Evolutionary conservation across 2,797 vertebrate species (phyloP).

Genomic region (Manis javanica): DNA sequence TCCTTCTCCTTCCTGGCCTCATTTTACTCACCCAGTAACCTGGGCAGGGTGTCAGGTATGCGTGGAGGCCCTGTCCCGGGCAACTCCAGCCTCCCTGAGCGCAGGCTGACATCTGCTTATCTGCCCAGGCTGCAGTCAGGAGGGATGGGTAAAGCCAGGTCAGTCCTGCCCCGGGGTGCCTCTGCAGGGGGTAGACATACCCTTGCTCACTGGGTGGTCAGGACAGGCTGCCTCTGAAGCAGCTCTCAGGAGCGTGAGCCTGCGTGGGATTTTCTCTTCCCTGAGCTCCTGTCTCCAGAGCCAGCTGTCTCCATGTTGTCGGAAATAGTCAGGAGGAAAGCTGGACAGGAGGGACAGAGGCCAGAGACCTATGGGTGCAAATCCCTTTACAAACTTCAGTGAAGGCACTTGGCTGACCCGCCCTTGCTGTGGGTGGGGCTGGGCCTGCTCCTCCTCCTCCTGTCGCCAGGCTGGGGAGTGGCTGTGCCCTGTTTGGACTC

Average conservation of each 20-base stretch:
- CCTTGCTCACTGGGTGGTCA: neutral
- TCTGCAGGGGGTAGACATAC: neutral
- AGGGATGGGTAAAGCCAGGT: neutral
- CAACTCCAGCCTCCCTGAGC: neutral
- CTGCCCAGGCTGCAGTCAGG: neutral
- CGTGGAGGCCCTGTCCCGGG: neutral
- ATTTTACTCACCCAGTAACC: neutral
- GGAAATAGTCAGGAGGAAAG: neutral
- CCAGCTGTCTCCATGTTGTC: too few species aligned
- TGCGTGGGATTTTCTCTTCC: neutral
- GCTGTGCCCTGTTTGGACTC: neutral
- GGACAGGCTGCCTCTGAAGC: neutral
- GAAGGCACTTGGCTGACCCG: neutral
- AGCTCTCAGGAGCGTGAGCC: neutral
- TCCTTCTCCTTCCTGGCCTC: neutral
- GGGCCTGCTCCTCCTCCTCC: neutral
- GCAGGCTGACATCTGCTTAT: too few species aligned
- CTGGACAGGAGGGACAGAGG: too few species aligned
- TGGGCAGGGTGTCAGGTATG: neutral
- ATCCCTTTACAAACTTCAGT: neutral
- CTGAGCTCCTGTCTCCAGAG: neutral
- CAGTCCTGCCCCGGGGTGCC: neutral
- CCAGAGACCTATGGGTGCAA: neutral
- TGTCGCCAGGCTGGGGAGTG: neutral
- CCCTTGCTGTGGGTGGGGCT: neutral